Evolutionary conservation across 2,113 vertebrate species (phyloP).

Genomic region (Sciurus niger): DNA sequence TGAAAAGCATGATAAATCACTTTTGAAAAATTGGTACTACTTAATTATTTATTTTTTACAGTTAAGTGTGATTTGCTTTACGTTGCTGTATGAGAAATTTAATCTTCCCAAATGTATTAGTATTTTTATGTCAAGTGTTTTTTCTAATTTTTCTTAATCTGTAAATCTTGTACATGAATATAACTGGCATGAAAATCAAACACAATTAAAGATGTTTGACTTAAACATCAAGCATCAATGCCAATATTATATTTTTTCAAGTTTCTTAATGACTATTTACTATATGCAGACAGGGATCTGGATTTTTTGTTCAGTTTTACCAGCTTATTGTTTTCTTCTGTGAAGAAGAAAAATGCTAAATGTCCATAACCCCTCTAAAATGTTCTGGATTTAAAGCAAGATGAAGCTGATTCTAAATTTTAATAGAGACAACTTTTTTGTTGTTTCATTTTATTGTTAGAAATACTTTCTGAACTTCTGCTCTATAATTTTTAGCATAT

Average conservation of each 20-base stretch:
- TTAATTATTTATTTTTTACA: background rate
- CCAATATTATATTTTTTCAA: background rate
- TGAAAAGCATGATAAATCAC: background rate
- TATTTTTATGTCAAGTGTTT: background rate
- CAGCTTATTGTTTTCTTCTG: background rate
- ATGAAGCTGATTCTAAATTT: background rate
- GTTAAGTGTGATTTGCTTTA: background rate
- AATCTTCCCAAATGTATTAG: background rate
- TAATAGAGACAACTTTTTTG: background rate
- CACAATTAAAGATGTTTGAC: background rate
- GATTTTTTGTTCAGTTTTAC: background rate
- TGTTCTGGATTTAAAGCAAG: background rate
- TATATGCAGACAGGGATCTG: background rate
- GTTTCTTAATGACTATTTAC: background rate
- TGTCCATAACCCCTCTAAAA: background rate
- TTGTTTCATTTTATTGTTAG: background rate
- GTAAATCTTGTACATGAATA: background rate
- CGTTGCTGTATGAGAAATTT: background rate
- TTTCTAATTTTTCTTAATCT: background rate
- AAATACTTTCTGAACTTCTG: background rate
- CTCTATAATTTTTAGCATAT: background rate
- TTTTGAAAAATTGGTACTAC: background rate
- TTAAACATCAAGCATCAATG: constrained; percentile 2
- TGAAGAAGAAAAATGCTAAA: background rate
- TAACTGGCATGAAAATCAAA: background rate